Conservation (phyloP, 1,140 invertebrate genomes). For the Ceratosolen fusciceps region DNA sequence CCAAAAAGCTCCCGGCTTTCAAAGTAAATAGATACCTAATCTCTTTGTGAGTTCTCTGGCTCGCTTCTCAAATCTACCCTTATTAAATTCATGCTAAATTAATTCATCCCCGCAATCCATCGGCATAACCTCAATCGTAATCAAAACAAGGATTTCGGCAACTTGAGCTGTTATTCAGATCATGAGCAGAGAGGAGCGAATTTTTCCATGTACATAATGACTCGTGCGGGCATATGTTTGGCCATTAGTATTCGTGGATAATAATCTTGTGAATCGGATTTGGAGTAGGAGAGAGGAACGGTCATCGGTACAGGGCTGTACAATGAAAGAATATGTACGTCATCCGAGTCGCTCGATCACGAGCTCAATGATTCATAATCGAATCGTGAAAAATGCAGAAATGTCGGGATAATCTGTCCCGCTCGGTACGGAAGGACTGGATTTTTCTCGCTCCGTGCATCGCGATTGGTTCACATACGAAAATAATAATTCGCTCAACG, state of each 20-base stretch:
- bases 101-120: background rate
- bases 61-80: background rate
- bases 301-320: background rate
- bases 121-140: background rate
- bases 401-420: background rate
- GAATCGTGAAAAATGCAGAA: constrained; percentile 1
- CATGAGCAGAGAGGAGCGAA: too few relatives aligned
- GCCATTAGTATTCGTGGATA: background rate
- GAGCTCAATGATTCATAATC: constrained; percentile 3
- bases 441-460: background rate
- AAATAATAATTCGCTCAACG: constrained; percentile 39
- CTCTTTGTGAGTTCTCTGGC: background rate
- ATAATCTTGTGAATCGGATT: background rate
- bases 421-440: background rate
- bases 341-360: constrained; percentile 21
- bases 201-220: background rate
- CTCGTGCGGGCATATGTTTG: background rate
- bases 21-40: constrained; percentile 16
- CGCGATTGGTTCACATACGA: constrained; percentile 3
- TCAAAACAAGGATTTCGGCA: background rate
- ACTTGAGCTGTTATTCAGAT: background rate
- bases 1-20: constrained; percentile 1
- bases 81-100: constrained; percentile 20
- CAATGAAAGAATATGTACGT: constrained; percentile 1
- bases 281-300: background rate